phyloP scores from a whole-genome alignment of 2,888 invertebrate genomes.

The Lithosia quadra region DNA sequence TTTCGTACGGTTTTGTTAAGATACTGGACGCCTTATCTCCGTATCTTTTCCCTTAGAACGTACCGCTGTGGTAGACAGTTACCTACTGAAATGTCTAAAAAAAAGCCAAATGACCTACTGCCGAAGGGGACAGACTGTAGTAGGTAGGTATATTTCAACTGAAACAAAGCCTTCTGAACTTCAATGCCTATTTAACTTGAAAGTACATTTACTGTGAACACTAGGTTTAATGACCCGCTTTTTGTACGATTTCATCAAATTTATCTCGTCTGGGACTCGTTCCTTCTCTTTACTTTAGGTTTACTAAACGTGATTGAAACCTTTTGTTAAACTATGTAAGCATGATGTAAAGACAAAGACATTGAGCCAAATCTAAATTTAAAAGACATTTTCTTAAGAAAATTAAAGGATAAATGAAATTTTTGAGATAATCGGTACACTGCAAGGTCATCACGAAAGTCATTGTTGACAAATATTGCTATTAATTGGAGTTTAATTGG shows the following conservation, averaged over 20 bases:
- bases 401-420: neutral
- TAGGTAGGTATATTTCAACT: neutral
- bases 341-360: neutral
- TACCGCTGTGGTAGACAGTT: no score
- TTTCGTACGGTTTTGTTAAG: no score
- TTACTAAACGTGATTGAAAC: conserved; percentile 1
- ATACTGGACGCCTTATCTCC: neutral
- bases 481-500: no score
- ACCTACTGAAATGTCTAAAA: neutral
- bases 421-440: neutral
- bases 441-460: neutral
- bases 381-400: neutral
- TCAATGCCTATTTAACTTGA: neutral
- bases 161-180: neutral
- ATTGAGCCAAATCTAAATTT: neutral
- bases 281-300: neutral
- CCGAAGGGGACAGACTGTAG: neutral
- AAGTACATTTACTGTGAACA: conserved; percentile 2
- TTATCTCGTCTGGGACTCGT: conserved; percentile 1
- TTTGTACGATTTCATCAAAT: neutral
- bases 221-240: conserved; percentile 4
- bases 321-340: neutral
- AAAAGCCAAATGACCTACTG: neutral
- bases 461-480: neutral
- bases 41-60: neutral